Conservation (phyloP, 2,888 invertebrate species). For the Melieria crassipennis region DNA sequence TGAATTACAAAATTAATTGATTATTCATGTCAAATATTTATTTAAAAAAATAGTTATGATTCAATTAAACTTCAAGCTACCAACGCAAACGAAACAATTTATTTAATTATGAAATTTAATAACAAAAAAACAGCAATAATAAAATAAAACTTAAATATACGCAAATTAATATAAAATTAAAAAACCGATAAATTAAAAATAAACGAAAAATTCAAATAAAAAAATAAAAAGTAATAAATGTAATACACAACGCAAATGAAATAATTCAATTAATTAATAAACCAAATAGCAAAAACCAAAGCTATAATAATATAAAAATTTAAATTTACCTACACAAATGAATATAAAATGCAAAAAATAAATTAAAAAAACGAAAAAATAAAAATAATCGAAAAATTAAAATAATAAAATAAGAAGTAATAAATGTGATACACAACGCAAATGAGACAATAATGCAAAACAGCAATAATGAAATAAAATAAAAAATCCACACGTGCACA, state of each 20-base stretch:
- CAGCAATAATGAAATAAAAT: too few species aligned
- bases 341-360: background rate
- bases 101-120: background rate
- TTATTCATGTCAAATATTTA: too few species aligned
- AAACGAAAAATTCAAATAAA: conserved; percentile 22
- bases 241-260: conserved; percentile 27
- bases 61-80: background rate
- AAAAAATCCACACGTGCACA: background rate
- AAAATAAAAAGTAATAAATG: conserved; percentile 20
- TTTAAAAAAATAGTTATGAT: too few species aligned
- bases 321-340: background rate
- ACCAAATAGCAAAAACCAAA: too few species aligned
- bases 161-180: background rate
- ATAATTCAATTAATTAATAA: conserved; percentile 20
- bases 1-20: too few species aligned
- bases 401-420: conserved; percentile 18
- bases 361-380: background rate
- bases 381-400: conserved; percentile 20
- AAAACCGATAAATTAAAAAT: conserved; percentile 4
- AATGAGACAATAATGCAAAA: conserved; percentile 15
- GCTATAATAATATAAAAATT: too few species aligned
- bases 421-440: conserved; percentile 24
- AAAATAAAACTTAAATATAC: background rate
- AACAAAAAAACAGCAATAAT: too few species aligned
- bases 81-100: conserved; percentile 30